These are phyloP conservation scores for Zophobas morio DNA, from an alignment of 1,140 invertebrate species.

Conservation along the genomic window DNA sequence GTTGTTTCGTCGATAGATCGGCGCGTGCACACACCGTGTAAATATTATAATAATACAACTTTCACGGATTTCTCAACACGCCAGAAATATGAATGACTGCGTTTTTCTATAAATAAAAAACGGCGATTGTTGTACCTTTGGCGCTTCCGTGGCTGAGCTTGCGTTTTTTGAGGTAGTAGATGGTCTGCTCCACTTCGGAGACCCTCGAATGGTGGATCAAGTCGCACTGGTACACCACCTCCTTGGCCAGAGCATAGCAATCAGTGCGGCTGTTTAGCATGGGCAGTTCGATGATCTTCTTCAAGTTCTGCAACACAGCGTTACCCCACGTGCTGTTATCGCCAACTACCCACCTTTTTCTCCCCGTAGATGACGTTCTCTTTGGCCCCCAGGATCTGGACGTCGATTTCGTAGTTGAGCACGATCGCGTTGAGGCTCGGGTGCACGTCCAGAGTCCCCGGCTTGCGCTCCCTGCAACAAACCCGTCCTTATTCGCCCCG, in stretches of 20 bases:
- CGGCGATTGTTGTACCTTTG: slow-evolving; percentile 54
- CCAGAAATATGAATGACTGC: background rate
- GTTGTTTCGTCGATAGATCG: background rate
- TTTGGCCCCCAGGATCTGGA: slow-evolving; percentile 85
- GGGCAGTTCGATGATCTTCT: slow-evolving; percentile 89
- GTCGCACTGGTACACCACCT: slow-evolving; percentile 91
- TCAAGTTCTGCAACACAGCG: slow-evolving; percentile 73
- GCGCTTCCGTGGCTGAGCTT: slow-evolving; percentile 67
- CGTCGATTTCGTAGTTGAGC: slow-evolving; percentile 91
- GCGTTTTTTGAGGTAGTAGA: slow-evolving; percentile 92
- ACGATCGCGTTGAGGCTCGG: slow-evolving; percentile 92
- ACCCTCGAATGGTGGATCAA: slow-evolving; percentile 89
- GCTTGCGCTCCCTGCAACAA: slow-evolving; percentile 81
- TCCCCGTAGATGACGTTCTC: slow-evolving; percentile 90
- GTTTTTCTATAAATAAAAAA: slow-evolving; percentile 24
- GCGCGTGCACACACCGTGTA: background rate
- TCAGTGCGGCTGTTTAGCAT: slow-evolving; percentile 87
- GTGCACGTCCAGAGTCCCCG: slow-evolving; percentile 90
- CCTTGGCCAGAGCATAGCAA: slow-evolving; percentile 83
- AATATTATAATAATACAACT: slow-evolving; percentile 2
- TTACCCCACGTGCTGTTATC: no score
- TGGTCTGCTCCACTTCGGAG: slow-evolving; percentile 91
- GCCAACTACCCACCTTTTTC: slow-evolving; percentile 76
- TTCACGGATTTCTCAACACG: slow-evolving; percentile 4
- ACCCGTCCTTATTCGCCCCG: slow-evolving; percentile 18